phyloP scores from a whole-genome alignment of 2,113 vertebrate species.

The Holacanthus passer region DNA sequence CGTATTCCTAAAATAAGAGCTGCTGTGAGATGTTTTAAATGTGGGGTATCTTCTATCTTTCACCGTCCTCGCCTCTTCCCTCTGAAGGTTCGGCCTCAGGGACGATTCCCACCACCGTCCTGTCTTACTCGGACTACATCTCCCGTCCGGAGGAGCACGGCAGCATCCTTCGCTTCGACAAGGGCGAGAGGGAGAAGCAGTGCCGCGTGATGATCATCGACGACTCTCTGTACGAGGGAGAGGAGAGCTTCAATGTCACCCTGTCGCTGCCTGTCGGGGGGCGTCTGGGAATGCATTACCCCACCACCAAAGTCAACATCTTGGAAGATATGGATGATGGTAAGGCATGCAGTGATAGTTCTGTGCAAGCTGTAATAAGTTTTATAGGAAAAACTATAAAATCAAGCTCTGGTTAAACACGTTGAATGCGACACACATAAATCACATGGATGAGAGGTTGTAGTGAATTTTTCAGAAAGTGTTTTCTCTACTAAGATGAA shows the following conservation, averaged over 20 bases:
- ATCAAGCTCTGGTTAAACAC: too few species aligned
- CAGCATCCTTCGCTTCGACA: conserved; percentile 92
- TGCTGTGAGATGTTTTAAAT: conserved; percentile 4
- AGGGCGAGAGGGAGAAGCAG: conserved; percentile 87
- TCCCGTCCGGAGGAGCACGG: conserved; percentile 91
- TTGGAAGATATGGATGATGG: conserved; percentile 90
- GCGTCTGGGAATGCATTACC: conserved; percentile 87
- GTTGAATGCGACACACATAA: too few species aligned
- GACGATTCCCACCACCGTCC: conserved; percentile 89
- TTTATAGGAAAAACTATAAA: too few species aligned
- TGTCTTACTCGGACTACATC: conserved; percentile 96
- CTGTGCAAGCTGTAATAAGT: too few species aligned
- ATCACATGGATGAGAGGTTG: too few species aligned
- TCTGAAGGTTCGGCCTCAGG: conserved; percentile 89
- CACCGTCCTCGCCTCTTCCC: not conserved
- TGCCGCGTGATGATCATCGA: conserved; percentile 92
- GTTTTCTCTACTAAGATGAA: conserved; percentile 8
- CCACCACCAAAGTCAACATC: conserved; percentile 86
- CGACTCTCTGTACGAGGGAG: conserved; percentile 91
- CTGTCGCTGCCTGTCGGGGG: conserved; percentile 93
- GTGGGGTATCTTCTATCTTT: not conserved
- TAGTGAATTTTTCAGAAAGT: too few species aligned
- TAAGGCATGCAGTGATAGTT: conserved; percentile 72
- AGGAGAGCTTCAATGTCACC: conserved; percentile 91
- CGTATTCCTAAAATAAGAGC: not conserved